Percentiles rank a stretch among this genome's conserved stretches.
Evolutionary conservation across 2,113 vertebrate species (phyloP).

Genomic region (Centropristis striata): DNA sequence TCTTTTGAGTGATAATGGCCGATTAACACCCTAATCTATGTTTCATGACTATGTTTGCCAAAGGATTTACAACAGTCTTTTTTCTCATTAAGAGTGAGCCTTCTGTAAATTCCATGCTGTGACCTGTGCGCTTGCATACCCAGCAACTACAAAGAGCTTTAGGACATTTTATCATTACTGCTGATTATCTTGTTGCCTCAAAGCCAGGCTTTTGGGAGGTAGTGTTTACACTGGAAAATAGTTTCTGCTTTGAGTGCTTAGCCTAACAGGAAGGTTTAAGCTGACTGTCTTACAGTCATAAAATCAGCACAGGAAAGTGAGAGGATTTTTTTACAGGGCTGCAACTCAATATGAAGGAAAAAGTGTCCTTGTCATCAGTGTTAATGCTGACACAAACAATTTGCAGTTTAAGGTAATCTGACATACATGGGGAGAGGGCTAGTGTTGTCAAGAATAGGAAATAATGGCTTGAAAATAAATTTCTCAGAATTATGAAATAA

Average conservation of each 20-base stretch:
- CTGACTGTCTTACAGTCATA: background rate
- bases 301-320: slow-evolving; percentile 4
- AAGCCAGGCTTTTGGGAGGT: slow-evolving; percentile 17
- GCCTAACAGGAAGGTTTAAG: slow-evolving; percentile 26
- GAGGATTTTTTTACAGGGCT: background rate
- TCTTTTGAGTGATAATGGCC: slow-evolving; percentile 34
- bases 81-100: slow-evolving; percentile 54
- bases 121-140: slow-evolving; percentile 43
- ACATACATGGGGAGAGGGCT: background rate
- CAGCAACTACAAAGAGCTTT: slow-evolving; percentile 37
- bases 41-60: slow-evolving; percentile 42
- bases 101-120: slow-evolving; percentile 56
- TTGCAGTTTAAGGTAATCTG: slow-evolving; percentile 2
- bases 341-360: background rate
- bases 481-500: no score
- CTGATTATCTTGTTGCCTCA: slow-evolving; percentile 42
- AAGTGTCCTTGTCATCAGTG: background rate
- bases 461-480: background rate
- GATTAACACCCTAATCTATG: slow-evolving; percentile 54
- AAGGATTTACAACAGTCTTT: slow-evolving; percentile 46
- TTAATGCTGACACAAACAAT: slow-evolving; percentile 7
- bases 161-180: slow-evolving; percentile 21
- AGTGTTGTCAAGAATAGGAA: slow-evolving; percentile 1
- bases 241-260: slow-evolving; percentile 31
- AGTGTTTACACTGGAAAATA: slow-evolving; percentile 56